These are phyloP conservation scores for Yoshiicerus persimilis DNA, from an alignment of 1,140 invertebrate species.

Conservation along the genomic window DNA sequence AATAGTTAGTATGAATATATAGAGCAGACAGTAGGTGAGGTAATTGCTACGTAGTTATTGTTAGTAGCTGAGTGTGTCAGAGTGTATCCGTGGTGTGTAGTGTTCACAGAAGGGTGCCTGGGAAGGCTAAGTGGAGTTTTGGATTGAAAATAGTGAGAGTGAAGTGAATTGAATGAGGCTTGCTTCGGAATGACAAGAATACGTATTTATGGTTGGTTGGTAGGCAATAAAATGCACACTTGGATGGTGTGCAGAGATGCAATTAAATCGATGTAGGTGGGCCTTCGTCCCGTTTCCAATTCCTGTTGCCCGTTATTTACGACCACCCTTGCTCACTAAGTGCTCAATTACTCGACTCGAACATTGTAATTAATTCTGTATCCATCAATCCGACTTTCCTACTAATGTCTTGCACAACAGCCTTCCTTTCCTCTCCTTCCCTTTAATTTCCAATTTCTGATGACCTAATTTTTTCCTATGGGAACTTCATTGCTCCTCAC, in stretches of 20 bases:
- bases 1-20: not conserved
- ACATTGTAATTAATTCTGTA: conserved; percentile 27
- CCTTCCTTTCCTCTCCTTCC: conserved; percentile 6
- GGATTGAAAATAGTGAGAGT: not conserved
- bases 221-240: conserved; percentile 23
- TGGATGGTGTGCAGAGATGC: conserved; percentile 21
- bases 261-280: conserved; percentile 28
- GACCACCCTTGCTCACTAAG: conserved; percentile 1
- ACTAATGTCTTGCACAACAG: conserved; percentile 19
- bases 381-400: conserved; percentile 18
- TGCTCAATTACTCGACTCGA: conserved; percentile 17
- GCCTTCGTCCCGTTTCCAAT: conserved; percentile 9
- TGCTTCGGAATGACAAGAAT: conserved; percentile 12
- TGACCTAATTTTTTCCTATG: conserved; percentile 20
- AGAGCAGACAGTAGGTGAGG: not conserved
- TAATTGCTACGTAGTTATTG: not conserved
- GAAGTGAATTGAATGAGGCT: not conserved
- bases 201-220: conserved; percentile 17
- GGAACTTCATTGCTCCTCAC: conserved; percentile 11
- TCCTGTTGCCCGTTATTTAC: conserved; percentile 17
- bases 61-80: not conserved
- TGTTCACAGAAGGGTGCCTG: not conserved
- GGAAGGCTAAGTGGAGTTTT: not conserved
- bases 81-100: too few species aligned
- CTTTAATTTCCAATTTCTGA: conserved; percentile 21